A percentile compares a stretch with the other conserved stretches of the same genome.
Evolutionary conservation across 2,888 invertebrate species (phyloP).

Genomic region (Protodeltote pygarga): DNA sequence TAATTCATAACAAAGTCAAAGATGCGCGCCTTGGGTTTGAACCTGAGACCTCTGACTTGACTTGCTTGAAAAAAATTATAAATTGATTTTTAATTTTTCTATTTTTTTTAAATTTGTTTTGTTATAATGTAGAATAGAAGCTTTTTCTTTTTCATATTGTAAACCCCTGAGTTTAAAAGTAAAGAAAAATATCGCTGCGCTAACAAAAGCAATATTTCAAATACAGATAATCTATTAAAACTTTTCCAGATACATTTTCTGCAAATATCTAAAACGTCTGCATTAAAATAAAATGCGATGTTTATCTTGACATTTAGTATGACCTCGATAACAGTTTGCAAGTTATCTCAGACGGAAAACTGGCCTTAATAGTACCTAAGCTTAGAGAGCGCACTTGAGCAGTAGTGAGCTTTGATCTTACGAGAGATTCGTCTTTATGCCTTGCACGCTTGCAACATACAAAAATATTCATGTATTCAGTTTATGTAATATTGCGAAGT

Average conservation of each 20-base stretch:
- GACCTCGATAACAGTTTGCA: slow-evolving; percentile 8
- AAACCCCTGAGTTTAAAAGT: slow-evolving; percentile 1
- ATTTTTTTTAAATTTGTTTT: too few relatives aligned
- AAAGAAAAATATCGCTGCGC: neutral
- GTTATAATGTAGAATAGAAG: too few relatives aligned
- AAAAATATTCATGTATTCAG: slow-evolving; percentile 62
- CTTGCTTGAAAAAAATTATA: too few relatives aligned
- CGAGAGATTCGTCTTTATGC: slow-evolving; percentile 7
- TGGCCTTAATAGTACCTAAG: neutral
- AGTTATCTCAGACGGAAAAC: neutral
- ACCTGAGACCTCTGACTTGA: too few relatives aligned
- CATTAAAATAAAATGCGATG: slow-evolving; percentile 32
- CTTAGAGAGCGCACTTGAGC: neutral
- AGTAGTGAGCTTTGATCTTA: neutral
- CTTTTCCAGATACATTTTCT: slow-evolving; percentile 5
- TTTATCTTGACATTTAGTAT: slow-evolving; percentile 20
- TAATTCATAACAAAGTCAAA: too few relatives aligned
- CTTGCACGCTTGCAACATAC: slow-evolving; percentile 4
- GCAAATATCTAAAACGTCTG: slow-evolving; percentile 10
- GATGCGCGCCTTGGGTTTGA: too few relatives aligned
- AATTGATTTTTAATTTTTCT: too few relatives aligned
- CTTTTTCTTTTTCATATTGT: too few relatives aligned
- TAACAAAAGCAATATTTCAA: slow-evolving; percentile 3
- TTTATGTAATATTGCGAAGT: slow-evolving; percentile 48
- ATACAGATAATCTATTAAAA: slow-evolving; percentile 27